Evolutionary conservation across 2,113 vertebrate genomes (phyloP), one percentile per base, ranked within the genome.

Genomic region (Oncorhynchus masou): DNA sequence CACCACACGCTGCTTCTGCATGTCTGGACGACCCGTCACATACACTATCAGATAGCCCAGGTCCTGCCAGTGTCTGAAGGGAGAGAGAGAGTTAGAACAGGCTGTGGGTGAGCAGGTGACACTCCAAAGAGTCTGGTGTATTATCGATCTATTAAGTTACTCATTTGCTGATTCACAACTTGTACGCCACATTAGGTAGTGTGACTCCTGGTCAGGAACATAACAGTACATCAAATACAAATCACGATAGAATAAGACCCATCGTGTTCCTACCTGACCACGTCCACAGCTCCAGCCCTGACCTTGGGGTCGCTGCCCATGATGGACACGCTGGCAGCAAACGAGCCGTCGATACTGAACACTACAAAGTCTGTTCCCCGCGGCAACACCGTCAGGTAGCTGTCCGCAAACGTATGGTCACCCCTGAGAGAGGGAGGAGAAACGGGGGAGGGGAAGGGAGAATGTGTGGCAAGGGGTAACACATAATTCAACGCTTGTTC

Each of bases 271-370:
- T 85, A 99, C 98, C 98, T 96, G 81, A 99, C 98, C 71, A 99
- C 97, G 0, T 99, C 98, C 39, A 99, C 98, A 0, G 97, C 98
- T 62, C 98, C 97, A 0, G 98, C 96, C 2, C 98, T 92, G 80
- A 99, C 98, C 88, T 99, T 99, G 73, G 98, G 98, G 89, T 99
- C 98, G 0, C 98, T 99, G 83, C 98, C 98, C 98, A 99, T 99
- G 88, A 99, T 98, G 69, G 98, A 99, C n/a, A 99, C 97, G 0
- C 98, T 99, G 87, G 98, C 98, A 0, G 98, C 97, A 9, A 99
- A 99, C 19, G 98, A 99, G n/a, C 98, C 97, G 0, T 99, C 98
- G 0, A 99, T 99, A 78, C 98, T 99, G 93, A 99, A 99, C 74
- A 99, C 98, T 16, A 99, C 98, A 0, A 97, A 98, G 92, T 99